A percentile compares a stretch with the other conserved stretches of the same genome.
Conservation (phyloP, 2,888 invertebrate genomes). For the Allacma fusca region DNA sequence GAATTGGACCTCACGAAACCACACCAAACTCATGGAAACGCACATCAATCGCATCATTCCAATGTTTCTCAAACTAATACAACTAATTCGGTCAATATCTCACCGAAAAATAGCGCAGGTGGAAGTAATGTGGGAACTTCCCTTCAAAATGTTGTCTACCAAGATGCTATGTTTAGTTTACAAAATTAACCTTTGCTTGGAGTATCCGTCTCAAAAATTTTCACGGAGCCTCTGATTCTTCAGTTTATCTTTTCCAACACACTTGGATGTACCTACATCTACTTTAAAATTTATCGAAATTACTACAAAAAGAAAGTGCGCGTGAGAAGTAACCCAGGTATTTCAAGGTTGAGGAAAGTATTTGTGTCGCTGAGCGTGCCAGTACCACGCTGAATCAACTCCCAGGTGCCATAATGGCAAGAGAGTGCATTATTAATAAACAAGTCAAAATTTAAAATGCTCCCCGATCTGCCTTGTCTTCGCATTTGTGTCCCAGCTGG, state of each 20-base stretch:
- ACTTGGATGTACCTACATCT: too few relatives aligned
- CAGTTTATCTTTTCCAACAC: too few relatives aligned
- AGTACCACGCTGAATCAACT: neutral
- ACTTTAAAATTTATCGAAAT: too few relatives aligned
- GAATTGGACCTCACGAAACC: constrained; percentile 58
- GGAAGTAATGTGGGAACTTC: constrained; percentile 43
- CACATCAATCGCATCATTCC: constrained; percentile 35
- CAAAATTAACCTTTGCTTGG: constrained; percentile 45
- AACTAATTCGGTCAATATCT: constrained; percentile 15
- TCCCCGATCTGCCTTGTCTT: neutral
- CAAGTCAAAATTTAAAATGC: neutral
- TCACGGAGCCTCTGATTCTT: neutral
- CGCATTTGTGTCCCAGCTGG: neutral
- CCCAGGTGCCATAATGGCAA: neutral
- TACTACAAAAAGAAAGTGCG: too few relatives aligned
- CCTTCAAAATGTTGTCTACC: constrained; percentile 55
- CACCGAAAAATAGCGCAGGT: constrained; percentile 32
- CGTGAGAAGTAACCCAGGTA: neutral
- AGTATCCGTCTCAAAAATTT: neutral
- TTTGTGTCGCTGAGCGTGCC: neutral
- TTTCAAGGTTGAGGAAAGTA: neutral
- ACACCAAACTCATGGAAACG: constrained; percentile 44
- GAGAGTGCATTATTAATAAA: neutral
- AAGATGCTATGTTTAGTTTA: constrained; percentile 56
- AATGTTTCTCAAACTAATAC: neutral